phyloP scores from a whole-genome alignment of 2,888 invertebrate species.

The Drosophila robusta region DNA sequence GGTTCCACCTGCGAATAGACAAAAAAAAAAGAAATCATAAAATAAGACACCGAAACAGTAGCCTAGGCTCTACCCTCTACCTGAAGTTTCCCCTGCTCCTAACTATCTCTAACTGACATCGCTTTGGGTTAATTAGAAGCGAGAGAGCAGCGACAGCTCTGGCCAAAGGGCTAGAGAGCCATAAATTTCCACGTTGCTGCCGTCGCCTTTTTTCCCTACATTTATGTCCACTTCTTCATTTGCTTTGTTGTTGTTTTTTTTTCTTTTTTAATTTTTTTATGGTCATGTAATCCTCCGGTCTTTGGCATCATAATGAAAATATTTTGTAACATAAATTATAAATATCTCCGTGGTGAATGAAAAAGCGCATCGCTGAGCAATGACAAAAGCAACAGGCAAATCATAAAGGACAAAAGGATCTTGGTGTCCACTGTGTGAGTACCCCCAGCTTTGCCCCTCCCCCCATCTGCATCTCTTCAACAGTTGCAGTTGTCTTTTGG shows the following conservation, averaged over 20 bases:
- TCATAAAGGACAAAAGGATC: slow-evolving; percentile 27
- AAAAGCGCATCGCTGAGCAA: slow-evolving; percentile 16
- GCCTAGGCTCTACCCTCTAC: slow-evolving; percentile 27
- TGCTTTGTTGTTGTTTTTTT: not conserved
- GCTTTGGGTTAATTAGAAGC: slow-evolving; percentile 72
- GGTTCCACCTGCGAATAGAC: slow-evolving; percentile 34
- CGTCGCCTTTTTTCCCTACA: not conserved
- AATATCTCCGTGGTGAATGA: slow-evolving; percentile 48
- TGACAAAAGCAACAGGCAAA: slow-evolving; percentile 22
- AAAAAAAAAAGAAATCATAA: not conserved
- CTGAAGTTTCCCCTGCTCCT: slow-evolving; percentile 23
- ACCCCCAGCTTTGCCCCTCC: not conserved
- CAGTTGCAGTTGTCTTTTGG: slow-evolving; percentile 31
- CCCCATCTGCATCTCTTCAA: not conserved
- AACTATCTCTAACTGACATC: slow-evolving; percentile 57
- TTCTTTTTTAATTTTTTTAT: not conserved
- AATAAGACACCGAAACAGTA: slow-evolving; percentile 25
- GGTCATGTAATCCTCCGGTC: slow-evolving; percentile 40
- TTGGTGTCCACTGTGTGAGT: slow-evolving; percentile 5
- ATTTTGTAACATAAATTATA: slow-evolving; percentile 73
- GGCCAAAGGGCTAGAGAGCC: slow-evolving; percentile 12
- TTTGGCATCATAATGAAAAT: slow-evolving; percentile 56
- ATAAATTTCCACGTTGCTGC: slow-evolving; percentile 29
- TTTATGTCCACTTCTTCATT: not conserved
- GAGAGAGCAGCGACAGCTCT: slow-evolving; percentile 32